Percentiles rank a stretch among this genome's conserved stretches.
Conservation (phyloP, 2,888 invertebrate species). For the Venustoraphidia nigricollis region DNA sequence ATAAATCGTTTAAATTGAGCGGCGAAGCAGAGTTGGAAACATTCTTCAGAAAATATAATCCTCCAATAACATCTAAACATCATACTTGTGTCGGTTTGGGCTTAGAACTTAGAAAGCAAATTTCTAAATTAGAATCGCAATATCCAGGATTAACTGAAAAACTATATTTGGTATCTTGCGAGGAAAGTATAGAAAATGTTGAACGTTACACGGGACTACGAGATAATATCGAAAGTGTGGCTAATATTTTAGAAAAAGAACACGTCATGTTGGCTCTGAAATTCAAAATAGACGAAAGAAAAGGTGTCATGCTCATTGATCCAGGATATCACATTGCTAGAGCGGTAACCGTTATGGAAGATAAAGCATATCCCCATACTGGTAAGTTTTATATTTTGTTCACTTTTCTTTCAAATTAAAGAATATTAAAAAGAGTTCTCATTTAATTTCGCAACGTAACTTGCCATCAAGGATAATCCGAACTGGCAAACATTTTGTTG, state of each 20-base stretch:
- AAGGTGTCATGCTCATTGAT: constrained; percentile 68
- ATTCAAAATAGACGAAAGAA: constrained; percentile 53
- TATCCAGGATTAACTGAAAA: constrained; percentile 50
- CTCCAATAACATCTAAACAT: constrained; percentile 60
- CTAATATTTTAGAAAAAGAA: constrained; percentile 62
- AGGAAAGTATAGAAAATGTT: constrained; percentile 58
- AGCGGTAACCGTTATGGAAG: constrained; percentile 75
- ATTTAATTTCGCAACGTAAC: too few species aligned
- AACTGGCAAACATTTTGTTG: too few species aligned
- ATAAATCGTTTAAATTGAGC: constrained; percentile 45
- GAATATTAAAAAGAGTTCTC: neutral
- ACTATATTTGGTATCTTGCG: constrained; percentile 69
- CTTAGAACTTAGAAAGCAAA: constrained; percentile 56
- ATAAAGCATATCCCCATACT: constrained; percentile 72
- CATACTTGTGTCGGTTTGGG: constrained; percentile 84
- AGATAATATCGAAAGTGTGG: constrained; percentile 37
- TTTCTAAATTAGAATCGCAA: constrained; percentile 42
- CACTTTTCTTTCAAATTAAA: neutral
- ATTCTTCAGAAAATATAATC: constrained; percentile 61
- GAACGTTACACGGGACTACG: constrained; percentile 43
- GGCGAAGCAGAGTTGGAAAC: constrained; percentile 48
- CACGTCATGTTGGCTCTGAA: constrained; percentile 71
- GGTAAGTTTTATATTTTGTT: constrained; percentile 29
- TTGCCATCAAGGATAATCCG: too few species aligned
- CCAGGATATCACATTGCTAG: constrained; percentile 83